Base-by-base conservation (phyloP, 2,797 vertebrate genomes). In the Prionace glauca region DNA sequence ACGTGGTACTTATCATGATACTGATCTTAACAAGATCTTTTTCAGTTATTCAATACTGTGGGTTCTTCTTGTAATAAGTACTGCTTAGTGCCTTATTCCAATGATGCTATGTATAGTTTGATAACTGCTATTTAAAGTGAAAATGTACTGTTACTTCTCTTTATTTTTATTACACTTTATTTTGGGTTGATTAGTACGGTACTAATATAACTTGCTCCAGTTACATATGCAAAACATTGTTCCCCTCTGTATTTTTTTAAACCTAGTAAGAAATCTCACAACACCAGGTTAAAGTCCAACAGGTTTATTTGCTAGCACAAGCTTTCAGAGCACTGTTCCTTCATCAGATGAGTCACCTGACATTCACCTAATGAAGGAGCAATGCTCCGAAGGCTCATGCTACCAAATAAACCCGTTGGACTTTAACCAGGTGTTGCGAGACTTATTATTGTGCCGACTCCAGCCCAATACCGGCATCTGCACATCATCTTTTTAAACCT, bases 51-150 rank as follows among this genome's bases (percentile, higher is more conserved):
- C 50, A 95, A 56, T 77, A 56, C 45, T 18, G 12, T 41, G 16
- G 41, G 45, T 24, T 74, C 67, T 94, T 77, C 45, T 77, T 20
- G 12, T 77, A 56, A 94, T 41, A 16, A 94, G 41, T 50, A 10
- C 93, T 74, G 93, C 26, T 95, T 74, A 32, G 41, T 74, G 56
- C 26, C 50, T 79, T 95, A 77, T 16, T 77, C 67, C 93, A 95
- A 29, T n/a, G 29, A 77, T 95, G 50, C 10, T 69, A 95, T 74
- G 26, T 74, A 95, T n/a, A 77, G 14, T 95, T 91, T 95, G 56
- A 74, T 77, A 94, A 26, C 26, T 94, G 41, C 41, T 74, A 74
- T 56, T 72, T 74, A 94, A 65, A 94, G 36, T 94, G 24, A 71
- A 26, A 45, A 45, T 62, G 56, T n/a, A 62, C 41, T 71, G 24